phyloP scores from a whole-genome alignment of 2,888 invertebrate species.

The Ophioninae sp. region DNA sequence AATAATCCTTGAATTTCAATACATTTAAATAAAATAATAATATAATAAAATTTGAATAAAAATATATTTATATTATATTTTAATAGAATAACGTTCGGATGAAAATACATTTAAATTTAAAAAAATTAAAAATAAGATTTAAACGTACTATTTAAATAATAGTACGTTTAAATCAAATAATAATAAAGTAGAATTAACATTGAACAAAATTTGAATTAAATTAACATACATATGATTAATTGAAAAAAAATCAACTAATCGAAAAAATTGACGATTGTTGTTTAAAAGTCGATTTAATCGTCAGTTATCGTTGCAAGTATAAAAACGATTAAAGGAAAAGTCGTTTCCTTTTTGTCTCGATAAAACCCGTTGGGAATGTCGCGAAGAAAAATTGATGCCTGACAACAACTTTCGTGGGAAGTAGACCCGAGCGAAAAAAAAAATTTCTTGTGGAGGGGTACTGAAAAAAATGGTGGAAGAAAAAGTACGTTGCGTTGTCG shows the following conservation, averaged over 20 bases:
- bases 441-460: neutral
- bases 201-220: too few relatives aligned
- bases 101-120: too few relatives aligned
- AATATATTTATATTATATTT: too few relatives aligned
- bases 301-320: neutral
- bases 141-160: too few relatives aligned
- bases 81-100: too few relatives aligned
- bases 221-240: neutral
- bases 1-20: too few relatives aligned
- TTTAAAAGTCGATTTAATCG: neutral
- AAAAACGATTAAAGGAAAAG: neutral
- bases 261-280: neutral
- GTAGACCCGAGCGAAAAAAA: neutral
- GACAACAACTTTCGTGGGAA: neutral
- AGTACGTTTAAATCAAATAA: too few relatives aligned
- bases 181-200: too few relatives aligned
- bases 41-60: too few relatives aligned
- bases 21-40: too few relatives aligned
- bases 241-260: neutral
- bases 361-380: neutral
- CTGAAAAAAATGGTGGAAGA: neutral
- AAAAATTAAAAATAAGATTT: too few relatives aligned
- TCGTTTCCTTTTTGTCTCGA: neutral
- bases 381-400: neutral
- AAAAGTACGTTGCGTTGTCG: slow-evolving; percentile 20